Evolutionary conservation across 2,113 vertebrate genomes (phyloP).

Genomic region (Erythrolamprus reginae): DNA sequence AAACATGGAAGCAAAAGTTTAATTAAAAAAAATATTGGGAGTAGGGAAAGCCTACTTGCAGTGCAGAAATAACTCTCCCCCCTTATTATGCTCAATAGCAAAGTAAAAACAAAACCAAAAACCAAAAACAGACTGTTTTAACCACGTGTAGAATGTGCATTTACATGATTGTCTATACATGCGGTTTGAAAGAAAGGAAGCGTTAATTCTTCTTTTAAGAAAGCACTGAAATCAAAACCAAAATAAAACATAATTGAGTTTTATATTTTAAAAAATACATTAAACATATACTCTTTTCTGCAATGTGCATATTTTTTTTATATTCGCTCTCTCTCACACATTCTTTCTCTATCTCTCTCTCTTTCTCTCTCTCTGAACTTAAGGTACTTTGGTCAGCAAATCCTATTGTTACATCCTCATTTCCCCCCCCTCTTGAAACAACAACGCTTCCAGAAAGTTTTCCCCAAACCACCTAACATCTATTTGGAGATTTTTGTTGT

Average conservation of each 20-base stretch:
- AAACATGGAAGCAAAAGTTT: constrained; percentile 20
- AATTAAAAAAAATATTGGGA: background rate
- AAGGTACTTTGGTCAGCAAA: constrained; percentile 42
- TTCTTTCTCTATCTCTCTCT: background rate
- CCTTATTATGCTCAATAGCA: background rate
- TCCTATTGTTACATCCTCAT: constrained; percentile 46
- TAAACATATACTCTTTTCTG: constrained; percentile 43
- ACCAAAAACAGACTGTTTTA: background rate
- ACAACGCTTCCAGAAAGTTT: constrained; percentile 15
- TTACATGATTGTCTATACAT: constrained; percentile 19
- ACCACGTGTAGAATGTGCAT: background rate
- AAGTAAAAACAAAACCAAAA: background rate
- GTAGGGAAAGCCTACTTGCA: background rate
- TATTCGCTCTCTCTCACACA: background rate
- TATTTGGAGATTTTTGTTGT: background rate
- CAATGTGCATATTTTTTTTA: constrained; percentile 36
- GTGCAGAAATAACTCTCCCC: background rate
- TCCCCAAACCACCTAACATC: background rate
- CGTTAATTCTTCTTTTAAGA: constrained; percentile 16
- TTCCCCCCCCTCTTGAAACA: background rate
- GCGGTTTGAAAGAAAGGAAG: constrained; percentile 20
- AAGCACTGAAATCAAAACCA: constrained; percentile 28
- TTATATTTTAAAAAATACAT: constrained; percentile 51
- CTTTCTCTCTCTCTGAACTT: constrained; percentile 14
- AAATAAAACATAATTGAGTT: constrained; percentile 33